phyloP scores from a whole-genome alignment of 2,113 vertebrate genomes.

The Toxostoma redivivum region DNA sequence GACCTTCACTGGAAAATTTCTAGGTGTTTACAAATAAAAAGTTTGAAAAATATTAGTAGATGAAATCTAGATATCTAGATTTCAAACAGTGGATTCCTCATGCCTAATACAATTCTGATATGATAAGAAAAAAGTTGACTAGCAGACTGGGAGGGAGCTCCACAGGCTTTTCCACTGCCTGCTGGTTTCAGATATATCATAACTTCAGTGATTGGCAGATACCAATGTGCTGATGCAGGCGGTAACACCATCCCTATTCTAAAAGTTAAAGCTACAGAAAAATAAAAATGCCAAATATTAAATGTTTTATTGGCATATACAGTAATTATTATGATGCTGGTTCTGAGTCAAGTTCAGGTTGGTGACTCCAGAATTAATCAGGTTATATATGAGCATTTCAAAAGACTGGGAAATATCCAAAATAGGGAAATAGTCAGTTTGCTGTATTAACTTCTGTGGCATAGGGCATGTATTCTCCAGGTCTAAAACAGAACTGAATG shows the following conservation, averaged over 20 bases:
- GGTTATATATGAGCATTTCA: neutral
- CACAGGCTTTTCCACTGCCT: neutral
- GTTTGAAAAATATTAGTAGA: neutral
- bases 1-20: neutral
- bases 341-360: neutral
- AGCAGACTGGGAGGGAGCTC: neutral
- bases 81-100: neutral
- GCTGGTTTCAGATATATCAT: accelerated
- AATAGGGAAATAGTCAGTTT: neutral
- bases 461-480: neutral
- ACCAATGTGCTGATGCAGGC: neutral
- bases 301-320: neutral
- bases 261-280: neutral
- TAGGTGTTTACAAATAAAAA: neutral
- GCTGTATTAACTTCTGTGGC: neutral
- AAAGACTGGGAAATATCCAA: neutral
- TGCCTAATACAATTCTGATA: neutral
- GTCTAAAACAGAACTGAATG: neutral
- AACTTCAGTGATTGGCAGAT: neutral
- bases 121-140: neutral
- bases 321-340: neutral
- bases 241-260: neutral
- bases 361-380: neutral
- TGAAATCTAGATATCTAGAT: neutral
- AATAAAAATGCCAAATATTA: neutral